These are phyloP conservation scores for Trimorus sp. DNA, from an alignment of 2,888 invertebrate species.

Conservation along the genomic window DNA sequence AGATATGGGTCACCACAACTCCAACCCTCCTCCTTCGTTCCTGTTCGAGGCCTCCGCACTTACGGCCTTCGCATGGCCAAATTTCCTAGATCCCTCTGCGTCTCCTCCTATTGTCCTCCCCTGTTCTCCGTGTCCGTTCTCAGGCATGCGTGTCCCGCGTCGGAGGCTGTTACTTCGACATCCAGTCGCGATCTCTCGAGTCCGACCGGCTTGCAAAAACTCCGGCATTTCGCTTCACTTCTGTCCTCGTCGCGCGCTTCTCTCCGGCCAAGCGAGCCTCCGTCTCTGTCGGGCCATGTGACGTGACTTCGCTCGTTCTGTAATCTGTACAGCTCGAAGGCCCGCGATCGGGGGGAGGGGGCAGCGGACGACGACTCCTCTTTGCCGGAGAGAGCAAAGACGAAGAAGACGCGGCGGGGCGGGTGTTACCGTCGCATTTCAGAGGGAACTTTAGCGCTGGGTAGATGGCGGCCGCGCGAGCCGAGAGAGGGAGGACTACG, in stretches of 20 bases:
- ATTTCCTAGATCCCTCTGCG: too few relatives aligned
- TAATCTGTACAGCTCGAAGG: constrained; percentile 75
- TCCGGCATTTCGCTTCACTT: constrained; percentile 60
- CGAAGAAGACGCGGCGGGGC: constrained; percentile 63
- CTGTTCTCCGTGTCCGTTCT: background rate
- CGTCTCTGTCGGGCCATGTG: constrained; percentile 60
- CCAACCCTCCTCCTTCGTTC: too few relatives aligned
- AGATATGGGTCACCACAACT: too few relatives aligned
- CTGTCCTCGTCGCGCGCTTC: constrained; percentile 28
- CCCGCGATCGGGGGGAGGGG: constrained; percentile 76
- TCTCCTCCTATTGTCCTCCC: background rate
- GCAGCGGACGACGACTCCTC: constrained; percentile 27
- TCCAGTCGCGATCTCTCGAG: constrained; percentile 57
- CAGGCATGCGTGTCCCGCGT: constrained; percentile 6
- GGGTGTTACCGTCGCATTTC: constrained; percentile 78
- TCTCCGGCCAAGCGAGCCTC: constrained; percentile 54
- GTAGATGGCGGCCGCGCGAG: constrained; percentile 66
- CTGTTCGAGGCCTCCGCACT: too few relatives aligned
- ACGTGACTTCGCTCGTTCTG: constrained; percentile 72
- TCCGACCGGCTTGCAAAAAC: constrained; percentile 60
- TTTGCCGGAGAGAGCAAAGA: constrained; percentile 50
- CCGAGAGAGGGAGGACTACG: constrained; percentile 41
- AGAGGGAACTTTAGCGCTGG: constrained; percentile 75
- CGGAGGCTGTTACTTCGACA: constrained; percentile 55
- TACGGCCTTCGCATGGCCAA: too few relatives aligned